Percentiles rank a stretch among this genome's conserved stretches.
Evolutionary conservation across 2,113 vertebrate genomes (phyloP).

Genomic region (Megalops atlanticus): DNA sequence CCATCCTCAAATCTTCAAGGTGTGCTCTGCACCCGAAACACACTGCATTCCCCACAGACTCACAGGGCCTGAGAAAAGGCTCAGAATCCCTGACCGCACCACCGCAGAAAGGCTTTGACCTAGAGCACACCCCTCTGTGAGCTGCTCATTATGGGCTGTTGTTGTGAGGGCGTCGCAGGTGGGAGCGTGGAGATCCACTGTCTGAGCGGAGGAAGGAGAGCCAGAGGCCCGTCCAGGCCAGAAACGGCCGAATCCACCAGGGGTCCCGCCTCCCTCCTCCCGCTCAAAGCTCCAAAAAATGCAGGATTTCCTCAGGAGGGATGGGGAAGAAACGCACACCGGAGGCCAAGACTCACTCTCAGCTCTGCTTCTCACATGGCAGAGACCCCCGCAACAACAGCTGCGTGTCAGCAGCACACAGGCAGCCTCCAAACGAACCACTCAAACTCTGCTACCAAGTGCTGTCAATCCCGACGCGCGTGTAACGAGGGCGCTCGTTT

Average conservation of each 20-base stretch:
- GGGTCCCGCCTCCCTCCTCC: neutral
- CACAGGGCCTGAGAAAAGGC: neutral
- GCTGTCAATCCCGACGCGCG: neutral
- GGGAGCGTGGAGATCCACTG: neutral
- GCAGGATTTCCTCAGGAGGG: slow-evolving; percentile 2
- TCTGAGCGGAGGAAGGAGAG: neutral
- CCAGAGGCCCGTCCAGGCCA: neutral
- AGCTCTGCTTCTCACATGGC: neutral
- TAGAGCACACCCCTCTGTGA: neutral
- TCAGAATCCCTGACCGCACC: neutral
- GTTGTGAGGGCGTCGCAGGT: neutral
- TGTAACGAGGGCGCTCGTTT: neutral
- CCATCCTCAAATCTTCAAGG: neutral
- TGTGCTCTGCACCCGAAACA: neutral
- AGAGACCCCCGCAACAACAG: neutral
- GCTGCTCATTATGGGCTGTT: slow-evolving; percentile 10
- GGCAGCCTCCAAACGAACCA: neutral
- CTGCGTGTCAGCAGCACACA: neutral
- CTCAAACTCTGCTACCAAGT: neutral
- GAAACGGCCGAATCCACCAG: neutral
- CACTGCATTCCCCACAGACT: neutral
- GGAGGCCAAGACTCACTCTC: neutral
- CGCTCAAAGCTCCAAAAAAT: neutral
- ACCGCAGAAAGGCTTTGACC: neutral
- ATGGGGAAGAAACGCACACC: neutral